Conservation (phyloP, 2,113 vertebrate genomes). For the Tetrax tetrax region DNA sequence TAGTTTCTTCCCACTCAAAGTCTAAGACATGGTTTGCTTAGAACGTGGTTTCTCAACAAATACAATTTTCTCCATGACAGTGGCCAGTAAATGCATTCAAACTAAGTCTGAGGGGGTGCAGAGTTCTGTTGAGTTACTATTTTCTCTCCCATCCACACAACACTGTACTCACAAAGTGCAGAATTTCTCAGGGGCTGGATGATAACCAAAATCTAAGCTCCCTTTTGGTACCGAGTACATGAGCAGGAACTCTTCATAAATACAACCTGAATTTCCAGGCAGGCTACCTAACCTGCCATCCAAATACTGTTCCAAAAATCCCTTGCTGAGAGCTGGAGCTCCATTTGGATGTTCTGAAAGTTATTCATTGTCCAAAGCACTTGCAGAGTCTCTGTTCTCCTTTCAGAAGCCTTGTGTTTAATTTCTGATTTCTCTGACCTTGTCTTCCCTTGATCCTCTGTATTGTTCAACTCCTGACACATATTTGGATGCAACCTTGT, state of each 20-base stretch:
- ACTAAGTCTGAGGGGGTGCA: not conserved
- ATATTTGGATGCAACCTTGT: not conserved
- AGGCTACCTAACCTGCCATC: not conserved
- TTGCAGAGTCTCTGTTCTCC: not conserved
- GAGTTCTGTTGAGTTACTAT: not conserved
- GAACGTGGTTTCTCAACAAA: not conserved
- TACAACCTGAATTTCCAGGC: not conserved
- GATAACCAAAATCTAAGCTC: not conserved
- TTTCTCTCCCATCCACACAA: not conserved
- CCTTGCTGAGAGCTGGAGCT: not conserved
- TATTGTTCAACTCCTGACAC: not conserved
- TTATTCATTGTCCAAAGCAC: not conserved
- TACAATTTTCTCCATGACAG: not conserved
- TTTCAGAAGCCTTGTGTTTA: not conserved
- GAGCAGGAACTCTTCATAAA: not conserved
- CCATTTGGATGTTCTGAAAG: not conserved
- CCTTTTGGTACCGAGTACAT: not conserved
- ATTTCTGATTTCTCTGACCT: not conserved
- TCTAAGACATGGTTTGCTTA: not conserved
- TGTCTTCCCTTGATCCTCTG: not conserved
- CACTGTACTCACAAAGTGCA: not conserved
- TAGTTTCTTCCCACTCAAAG: not conserved
- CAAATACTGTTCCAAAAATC: not conserved
- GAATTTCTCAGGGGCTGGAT: not conserved
- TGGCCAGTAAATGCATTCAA: conserved; percentile 1